Conservation (phyloP, 2,888 invertebrate genomes). For the Andrena chrysosceles region DNA sequence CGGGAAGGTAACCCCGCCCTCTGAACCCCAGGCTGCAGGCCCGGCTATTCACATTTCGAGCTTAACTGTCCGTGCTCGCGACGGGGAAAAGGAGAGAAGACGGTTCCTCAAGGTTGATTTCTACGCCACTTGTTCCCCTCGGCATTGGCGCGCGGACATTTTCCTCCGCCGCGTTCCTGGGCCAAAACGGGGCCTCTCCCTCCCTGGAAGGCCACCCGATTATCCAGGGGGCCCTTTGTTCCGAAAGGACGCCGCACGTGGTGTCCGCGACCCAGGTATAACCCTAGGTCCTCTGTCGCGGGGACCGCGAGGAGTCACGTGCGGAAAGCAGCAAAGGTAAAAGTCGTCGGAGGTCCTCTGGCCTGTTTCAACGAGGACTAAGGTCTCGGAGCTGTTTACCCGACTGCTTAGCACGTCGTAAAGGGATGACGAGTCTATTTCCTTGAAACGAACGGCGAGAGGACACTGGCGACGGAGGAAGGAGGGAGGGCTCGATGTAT, state of each 20-base stretch:
- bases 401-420: constrained; percentile 72
- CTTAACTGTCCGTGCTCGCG: constrained; percentile 42
- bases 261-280: constrained; percentile 51
- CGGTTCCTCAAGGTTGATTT: constrained; percentile 70
- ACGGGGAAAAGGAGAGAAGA: constrained; percentile 27
- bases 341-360: constrained; percentile 57
- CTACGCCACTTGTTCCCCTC: constrained; percentile 64
- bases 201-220: constrained; percentile 11
- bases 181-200: constrained; percentile 52
- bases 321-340: constrained; percentile 63
- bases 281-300: constrained; percentile 6
- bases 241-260: constrained; percentile 62
- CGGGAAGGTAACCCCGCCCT: constrained; percentile 63
- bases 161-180: constrained; percentile 55
- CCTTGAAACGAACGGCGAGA: constrained; percentile 61
- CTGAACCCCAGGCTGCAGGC: constrained; percentile 37
- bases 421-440: constrained; percentile 74
- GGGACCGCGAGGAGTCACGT: constrained; percentile 62
- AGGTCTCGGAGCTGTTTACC: constrained; percentile 62
- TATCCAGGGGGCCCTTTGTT: constrained; percentile 54
- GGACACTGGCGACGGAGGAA: constrained; percentile 10
- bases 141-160: constrained; percentile 64
- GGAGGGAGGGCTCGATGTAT: constrained; percentile 52
- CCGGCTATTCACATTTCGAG: constrained; percentile 54
- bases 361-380: constrained; percentile 58